Conservation (phyloP, 1,140 invertebrate species). For the Glossosoma conforme region DNA sequence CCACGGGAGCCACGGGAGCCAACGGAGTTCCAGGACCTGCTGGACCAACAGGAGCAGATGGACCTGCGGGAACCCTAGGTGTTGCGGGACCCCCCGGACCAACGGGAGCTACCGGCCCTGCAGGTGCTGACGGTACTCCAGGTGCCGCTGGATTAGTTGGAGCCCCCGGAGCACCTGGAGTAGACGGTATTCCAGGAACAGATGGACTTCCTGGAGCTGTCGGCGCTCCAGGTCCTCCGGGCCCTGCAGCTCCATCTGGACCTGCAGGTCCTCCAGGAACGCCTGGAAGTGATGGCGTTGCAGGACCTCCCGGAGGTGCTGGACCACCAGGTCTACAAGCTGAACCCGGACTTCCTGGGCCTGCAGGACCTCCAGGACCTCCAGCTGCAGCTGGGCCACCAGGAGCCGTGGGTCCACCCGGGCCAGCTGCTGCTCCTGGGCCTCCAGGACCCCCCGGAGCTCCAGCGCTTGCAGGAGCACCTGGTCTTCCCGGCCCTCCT, state of each 20-base stretch:
- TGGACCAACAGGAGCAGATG: too few species aligned
- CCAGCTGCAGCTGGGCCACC: too few species aligned
- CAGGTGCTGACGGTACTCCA: background rate
- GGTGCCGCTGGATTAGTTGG: slow-evolving; percentile 27
- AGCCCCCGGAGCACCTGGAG: slow-evolving; percentile 28
- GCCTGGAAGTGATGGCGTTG: slow-evolving; percentile 55
- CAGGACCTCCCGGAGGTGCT: slow-evolving; percentile 55
- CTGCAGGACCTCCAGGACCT: too few species aligned
- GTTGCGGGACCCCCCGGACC: slow-evolving; percentile 59
- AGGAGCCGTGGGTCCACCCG: too few species aligned
- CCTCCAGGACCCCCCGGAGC: slow-evolving; percentile 52
- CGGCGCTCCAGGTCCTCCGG: slow-evolving; percentile 60
- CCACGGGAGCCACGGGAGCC: slow-evolving; percentile 25
- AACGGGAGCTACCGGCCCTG: background rate
- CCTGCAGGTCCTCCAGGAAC: slow-evolving; percentile 58
- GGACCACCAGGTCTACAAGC: slow-evolving; percentile 59
- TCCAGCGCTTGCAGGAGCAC: slow-evolving; percentile 51
- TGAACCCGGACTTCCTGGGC: slow-evolving; percentile 53
- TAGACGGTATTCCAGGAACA: too few species aligned
- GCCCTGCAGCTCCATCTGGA: slow-evolving; percentile 57
- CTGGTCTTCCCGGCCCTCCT: slow-evolving; percentile 50
- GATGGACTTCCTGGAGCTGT: background rate
- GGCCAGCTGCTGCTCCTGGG: slow-evolving; percentile 46
- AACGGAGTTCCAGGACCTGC: too few species aligned
- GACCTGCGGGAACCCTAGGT: slow-evolving; percentile 61